A percentile compares a stretch with the other conserved stretches of the same genome.
Conservation (phyloP, 2,113 vertebrate genomes). For the Anser cygnoides region DNA sequence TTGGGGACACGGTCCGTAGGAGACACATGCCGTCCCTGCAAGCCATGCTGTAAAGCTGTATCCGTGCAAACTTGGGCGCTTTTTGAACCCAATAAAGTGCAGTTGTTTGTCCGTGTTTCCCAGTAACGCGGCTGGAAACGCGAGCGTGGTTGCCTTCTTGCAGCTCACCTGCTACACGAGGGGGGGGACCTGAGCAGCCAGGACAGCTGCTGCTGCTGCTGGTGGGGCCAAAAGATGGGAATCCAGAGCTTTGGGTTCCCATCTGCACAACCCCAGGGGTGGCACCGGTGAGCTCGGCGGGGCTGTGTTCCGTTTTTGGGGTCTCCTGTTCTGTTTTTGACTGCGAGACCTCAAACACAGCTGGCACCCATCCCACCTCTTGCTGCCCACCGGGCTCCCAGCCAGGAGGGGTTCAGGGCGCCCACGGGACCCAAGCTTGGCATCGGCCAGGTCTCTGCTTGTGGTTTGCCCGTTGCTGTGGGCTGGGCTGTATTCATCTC, state of each 20-base stretch:
- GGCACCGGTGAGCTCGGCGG: background rate
- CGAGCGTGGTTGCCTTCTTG: background rate
- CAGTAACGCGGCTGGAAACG: background rate
- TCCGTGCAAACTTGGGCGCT: background rate
- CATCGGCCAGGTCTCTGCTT: background rate
- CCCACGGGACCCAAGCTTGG: background rate
- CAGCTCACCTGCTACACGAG: background rate
- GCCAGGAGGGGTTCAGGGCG: background rate
- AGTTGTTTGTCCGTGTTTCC: background rate
- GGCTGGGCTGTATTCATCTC: constrained; percentile 1
- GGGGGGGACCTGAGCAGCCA: background rate
- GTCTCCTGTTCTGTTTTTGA: background rate
- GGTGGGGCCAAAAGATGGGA: background rate
- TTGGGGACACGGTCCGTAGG: rapidly evolving
- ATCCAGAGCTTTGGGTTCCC: background rate
- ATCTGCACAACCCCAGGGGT: too few relatives aligned
- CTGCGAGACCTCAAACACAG: background rate
- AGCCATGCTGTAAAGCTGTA: background rate
- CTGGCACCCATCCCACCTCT: background rate
- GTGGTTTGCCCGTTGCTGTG: constrained; percentile 55
- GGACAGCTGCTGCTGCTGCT: background rate
- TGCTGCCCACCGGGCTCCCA: background rate
- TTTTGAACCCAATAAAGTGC: background rate
- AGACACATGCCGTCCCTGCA: background rate
- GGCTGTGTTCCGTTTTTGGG: rapidly evolving